phyloP scores from a whole-genome alignment of 2,113 vertebrate species.

The Scalopus aquaticus region DNA sequence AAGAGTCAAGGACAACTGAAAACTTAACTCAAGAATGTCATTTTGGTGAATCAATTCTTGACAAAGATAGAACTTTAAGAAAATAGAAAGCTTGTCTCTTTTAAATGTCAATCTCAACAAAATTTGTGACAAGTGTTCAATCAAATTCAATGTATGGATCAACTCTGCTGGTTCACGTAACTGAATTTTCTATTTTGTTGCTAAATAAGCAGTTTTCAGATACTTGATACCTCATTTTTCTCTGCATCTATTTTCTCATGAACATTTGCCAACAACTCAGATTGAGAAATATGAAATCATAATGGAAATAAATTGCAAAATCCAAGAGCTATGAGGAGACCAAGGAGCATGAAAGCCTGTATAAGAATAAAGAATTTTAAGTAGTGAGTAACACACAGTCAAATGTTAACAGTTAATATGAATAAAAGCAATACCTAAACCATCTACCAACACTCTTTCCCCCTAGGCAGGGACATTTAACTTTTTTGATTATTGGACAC shows the following conservation, averaged over 20 bases:
- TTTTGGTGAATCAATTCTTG: slow-evolving; percentile 18
- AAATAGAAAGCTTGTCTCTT: not conserved
- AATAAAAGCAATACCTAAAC: not conserved
- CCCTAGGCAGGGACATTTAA: not conserved
- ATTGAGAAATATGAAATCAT: not conserved
- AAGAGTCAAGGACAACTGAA: not conserved
- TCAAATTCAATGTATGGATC: not conserved
- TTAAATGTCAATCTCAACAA: slow-evolving; percentile 30
- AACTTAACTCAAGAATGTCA: not conserved
- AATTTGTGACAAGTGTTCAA: not conserved
- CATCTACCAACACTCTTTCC: not conserved
- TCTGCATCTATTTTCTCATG: not conserved
- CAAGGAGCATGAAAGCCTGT: not conserved
- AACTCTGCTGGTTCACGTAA: not conserved
- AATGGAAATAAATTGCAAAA: not conserved
- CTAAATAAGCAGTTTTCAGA: not conserved
- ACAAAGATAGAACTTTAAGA: slow-evolving; percentile 1
- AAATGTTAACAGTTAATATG: not conserved
- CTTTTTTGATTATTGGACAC: not conserved
- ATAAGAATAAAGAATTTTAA: not conserved
- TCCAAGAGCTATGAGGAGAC: not conserved
- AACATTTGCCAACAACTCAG: not conserved
- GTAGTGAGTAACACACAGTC: not conserved
- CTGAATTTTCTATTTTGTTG: not conserved
- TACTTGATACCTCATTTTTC: not conserved